Base-by-base conservation (phyloP, 2,888 invertebrate genomes). In the Baccha elongata region DNA sequence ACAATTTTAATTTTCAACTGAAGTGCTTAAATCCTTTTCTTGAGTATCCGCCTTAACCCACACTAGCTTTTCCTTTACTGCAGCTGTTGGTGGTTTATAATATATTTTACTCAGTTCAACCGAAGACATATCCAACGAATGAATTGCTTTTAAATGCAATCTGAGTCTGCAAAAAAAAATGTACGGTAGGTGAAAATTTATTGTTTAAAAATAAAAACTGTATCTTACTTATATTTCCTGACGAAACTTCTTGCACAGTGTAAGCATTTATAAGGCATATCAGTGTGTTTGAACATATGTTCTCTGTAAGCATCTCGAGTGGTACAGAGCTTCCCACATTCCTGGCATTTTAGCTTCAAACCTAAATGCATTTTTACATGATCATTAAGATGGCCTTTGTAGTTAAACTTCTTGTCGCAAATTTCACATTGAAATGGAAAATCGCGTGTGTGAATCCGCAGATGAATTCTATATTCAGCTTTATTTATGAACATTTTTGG, bases 371-470 rank as follows among this genome's bases (percentile, higher is more conserved):
- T 71, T 0, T 60, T 62, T 3, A 13, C 42, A 21, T 71, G 71
- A 1, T 37, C 19, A 32, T 60, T 71, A 0, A 71, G 7, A 21
- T 71, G 71, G 7, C 60, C 15, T 19, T 50, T 71, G 11, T 40
- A 42, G 8, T 29, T 60, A 42, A 60, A 71, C 15, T 52, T 60
- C 21, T 21, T 17, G 4, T 13, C 40, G 42, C 71, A 71, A 7
- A 17, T 13, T 0, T 71, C 60, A 23, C 71, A 71, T 23, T 60
- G 29, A 32, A 50, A 55, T 2, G 50, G 60, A 32, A 40, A 71
- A 32, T 71, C 60, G 13, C 40, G 40, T 32, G 71, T 71, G n/a
- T 71, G 71, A 15, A 71, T 60, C n/a, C 71, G 71, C 13, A 60
- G n/a, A 8, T 71, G 71, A 11, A 62, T 23, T 60, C 50, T 60